Conservation (phyloP, 2,113 vertebrate species). For the Sterrhoptilus dennistouni region DNA sequence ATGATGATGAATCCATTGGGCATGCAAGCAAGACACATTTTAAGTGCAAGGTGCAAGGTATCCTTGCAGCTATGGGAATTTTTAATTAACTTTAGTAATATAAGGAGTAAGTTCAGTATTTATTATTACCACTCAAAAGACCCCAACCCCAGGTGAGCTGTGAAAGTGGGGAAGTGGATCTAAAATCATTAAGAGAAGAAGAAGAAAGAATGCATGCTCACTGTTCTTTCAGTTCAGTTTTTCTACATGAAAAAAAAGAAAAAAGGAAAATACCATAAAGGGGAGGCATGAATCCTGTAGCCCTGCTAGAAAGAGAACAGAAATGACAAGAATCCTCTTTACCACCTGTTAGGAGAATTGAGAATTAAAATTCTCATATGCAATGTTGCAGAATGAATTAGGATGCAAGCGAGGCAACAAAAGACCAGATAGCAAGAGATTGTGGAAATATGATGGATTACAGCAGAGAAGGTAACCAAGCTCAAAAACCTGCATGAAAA, state of each 20-base stretch:
- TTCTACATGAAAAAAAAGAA: background rate
- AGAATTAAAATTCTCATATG: background rate
- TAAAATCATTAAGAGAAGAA: background rate
- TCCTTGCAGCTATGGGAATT: background rate
- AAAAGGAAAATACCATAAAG: background rate
- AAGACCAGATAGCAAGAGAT: background rate
- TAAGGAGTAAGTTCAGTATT: background rate
- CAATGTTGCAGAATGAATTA: background rate
- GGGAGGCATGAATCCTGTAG: background rate
- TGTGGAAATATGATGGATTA: background rate
- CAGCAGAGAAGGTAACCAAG: background rate
- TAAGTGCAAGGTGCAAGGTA: background rate
- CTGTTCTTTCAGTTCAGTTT: background rate
- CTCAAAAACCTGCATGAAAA: background rate
- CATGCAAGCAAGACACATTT: background rate
- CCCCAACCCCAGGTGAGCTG: rapidly evolving
- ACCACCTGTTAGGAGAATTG: background rate
- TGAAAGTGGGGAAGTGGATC: background rate
- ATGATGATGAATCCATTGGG: background rate
- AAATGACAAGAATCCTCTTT: background rate
- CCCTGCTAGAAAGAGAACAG: background rate
- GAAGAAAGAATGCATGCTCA: background rate
- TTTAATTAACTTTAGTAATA: background rate
- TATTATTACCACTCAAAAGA: background rate
- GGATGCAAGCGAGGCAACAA: background rate